These are phyloP conservation scores for Promerops cafer DNA, from an alignment of 2,113 vertebrate species.

Conservation along the genomic window DNA sequence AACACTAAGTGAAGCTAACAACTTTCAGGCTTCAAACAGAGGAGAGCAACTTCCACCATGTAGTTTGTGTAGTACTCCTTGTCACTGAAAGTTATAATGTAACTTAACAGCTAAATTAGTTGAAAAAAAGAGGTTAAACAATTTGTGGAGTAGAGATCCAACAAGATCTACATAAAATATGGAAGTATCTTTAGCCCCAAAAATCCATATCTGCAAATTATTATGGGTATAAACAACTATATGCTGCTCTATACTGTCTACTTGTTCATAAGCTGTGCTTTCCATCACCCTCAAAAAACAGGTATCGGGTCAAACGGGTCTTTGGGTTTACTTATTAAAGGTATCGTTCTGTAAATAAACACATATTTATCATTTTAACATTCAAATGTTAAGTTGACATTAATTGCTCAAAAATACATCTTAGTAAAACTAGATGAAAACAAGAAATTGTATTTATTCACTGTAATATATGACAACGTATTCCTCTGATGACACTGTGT, in stretches of 20 bases:
- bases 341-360: neutral
- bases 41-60: neutral
- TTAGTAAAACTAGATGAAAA: neutral
- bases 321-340: neutral
- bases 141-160: neutral
- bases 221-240: neutral
- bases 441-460: neutral
- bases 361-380: neutral
- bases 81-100: neutral
- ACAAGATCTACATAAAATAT: neutral
- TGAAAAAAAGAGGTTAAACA: neutral
- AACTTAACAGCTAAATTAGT: neutral
- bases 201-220: neutral
- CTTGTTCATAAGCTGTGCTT: neutral
- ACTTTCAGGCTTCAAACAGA: neutral
- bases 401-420: neutral
- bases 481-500: neutral
- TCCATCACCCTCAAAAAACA: neutral
- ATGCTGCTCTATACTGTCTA: neutral
- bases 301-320: neutral
- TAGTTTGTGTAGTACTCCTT: neutral
- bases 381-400: neutral
- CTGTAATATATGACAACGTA: neutral
- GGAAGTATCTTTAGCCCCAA: neutral
- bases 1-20: neutral